Base-by-base conservation (phyloP, 2,888 invertebrate genomes). In the Cosmia trapezina region DNA sequence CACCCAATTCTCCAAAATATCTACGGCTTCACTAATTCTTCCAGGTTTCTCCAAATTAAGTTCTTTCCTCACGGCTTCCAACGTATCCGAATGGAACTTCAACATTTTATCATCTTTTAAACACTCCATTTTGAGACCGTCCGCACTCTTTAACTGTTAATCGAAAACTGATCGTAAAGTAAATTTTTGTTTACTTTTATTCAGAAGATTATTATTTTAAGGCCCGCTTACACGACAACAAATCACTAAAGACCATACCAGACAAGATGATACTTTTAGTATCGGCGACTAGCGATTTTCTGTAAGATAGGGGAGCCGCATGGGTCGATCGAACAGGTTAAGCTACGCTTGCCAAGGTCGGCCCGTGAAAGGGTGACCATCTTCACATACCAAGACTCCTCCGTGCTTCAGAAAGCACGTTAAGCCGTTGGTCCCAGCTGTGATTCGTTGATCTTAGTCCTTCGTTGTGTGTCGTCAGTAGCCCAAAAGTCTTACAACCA, bases 1-100 rank as follows among this genome's bases (percentile, higher is more conserved):
- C n/a, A 92, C 82, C 93, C 93, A 93, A 1, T 89, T 87, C n/a
- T 89, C 87, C 53, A 93, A 74, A 47, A 91, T 87, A 61, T 91
- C 87, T 0, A 93, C 69, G 0, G 91, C 90, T 61, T 92, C 90
- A 0, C 84, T 66, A 56, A 93, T 86, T 28, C 88, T 85, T 19
- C 83, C 88, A 0, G 86, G 85, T 33, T 88, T 76, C 5, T 91
- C 86, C 28, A 93, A 74, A 76, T 88, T 84, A 0, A 86, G 76
- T 11, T 87, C 85, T 66, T 83, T 89, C 51, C 92, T 86, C 0
- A 91, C 87, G 9, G n/a, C 75, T 57, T 84, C 72, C n/a, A 92
- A 65, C 0, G 90, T 89, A 60, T 91, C 83, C 0, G 86, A 70
- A 22, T 76, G 76, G 6, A 88, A 88, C 65, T 86, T 73, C 1